These are phyloP conservation scores for Myotis brandtii DNA, from an alignment of 2,113 vertebrate genomes.

Conservation along the genomic window DNA sequence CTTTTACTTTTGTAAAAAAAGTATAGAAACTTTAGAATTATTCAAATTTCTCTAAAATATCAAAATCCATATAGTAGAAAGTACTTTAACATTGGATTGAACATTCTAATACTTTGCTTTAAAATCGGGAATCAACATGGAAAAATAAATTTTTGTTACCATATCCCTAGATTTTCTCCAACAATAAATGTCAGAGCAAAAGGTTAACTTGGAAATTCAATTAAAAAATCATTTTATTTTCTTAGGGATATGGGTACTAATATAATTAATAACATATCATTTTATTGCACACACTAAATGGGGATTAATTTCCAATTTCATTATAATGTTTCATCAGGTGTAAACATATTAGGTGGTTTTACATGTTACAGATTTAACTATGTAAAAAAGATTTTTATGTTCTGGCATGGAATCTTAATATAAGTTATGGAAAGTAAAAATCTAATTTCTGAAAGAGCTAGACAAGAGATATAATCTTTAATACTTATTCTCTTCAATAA, in stretches of 20 bases:
- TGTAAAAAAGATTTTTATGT: constrained; percentile 50
- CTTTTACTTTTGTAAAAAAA: not conserved
- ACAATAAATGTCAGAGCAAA: constrained; percentile 31
- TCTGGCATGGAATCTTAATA: constrained; percentile 48
- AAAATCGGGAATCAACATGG: not conserved
- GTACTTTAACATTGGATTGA: not conserved
- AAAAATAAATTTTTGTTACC: not conserved
- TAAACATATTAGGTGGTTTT: constrained; percentile 49
- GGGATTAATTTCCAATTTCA: constrained; percentile 69
- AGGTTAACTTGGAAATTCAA: constrained; percentile 73
- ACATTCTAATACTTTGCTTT: not conserved
- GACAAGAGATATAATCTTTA: constrained; percentile 31
- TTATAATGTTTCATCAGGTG: constrained; percentile 54
- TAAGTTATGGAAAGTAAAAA: constrained; percentile 43
- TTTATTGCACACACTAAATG: constrained; percentile 29
- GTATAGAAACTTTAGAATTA: not conserved
- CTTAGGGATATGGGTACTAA: constrained; percentile 47
- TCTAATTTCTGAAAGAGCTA: constrained; percentile 52
- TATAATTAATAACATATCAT: constrained; percentile 70
- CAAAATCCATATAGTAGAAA: not conserved
- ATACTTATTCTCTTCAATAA: not conserved
- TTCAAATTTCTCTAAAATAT: not conserved
- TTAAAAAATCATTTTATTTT: constrained; percentile 55
- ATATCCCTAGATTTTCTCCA: not conserved
- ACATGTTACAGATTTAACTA: not conserved